Evolutionary conservation across 92 coral and sea anemone species (phyloP), one percentile per base, ranked within the genome.

Genomic region (Palythoa grandiflora): DNA sequence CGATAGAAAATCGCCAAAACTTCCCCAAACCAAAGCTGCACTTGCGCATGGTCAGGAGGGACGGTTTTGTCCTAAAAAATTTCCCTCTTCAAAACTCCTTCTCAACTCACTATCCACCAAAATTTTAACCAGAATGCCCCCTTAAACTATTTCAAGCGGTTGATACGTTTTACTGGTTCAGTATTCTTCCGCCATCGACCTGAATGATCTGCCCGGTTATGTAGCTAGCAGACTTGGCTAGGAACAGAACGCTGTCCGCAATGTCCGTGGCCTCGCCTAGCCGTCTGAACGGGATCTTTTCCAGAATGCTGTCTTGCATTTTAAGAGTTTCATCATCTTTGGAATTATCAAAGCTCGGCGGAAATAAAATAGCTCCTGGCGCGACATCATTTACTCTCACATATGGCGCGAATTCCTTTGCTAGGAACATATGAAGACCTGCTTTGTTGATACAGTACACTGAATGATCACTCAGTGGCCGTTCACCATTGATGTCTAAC

Each of bases 391-490:
- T 94, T 38, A 94, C 95, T 76, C 96, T 71, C 16, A 94, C 93
- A 76, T 71, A 73, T 1, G 95, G 97, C 2, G 97, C 92, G 50
- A 90, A 94, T 15, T 94, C 97, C 71, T 88, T 80, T 28, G 95
- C 95, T 3, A 94, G 28, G 28, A 28, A 90, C 95, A 90, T 90
- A 63, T 90, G 93, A 17, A 92, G 92, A 44, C 93, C 95, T 6
- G 97, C 97, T 78, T 94, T 92, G 3, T 93, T 88, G 50, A 92
- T 92, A 92, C 93, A 94, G 84, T 92, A 94, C 75, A 88, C 91
- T 14, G 97, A 86, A 71, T 90, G 93, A 38, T 65, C 57, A 57
- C 88, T 38, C 72, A 88, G 72, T 0, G 95, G 95, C 19, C 95
- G 85, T 19, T 83, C 87, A 21, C 90, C 97, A 19, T 94, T 90